These are phyloP conservation scores for Mechanitis messenoides DNA, from an alignment of 2,888 invertebrate genomes.

Conservation along the genomic window DNA sequence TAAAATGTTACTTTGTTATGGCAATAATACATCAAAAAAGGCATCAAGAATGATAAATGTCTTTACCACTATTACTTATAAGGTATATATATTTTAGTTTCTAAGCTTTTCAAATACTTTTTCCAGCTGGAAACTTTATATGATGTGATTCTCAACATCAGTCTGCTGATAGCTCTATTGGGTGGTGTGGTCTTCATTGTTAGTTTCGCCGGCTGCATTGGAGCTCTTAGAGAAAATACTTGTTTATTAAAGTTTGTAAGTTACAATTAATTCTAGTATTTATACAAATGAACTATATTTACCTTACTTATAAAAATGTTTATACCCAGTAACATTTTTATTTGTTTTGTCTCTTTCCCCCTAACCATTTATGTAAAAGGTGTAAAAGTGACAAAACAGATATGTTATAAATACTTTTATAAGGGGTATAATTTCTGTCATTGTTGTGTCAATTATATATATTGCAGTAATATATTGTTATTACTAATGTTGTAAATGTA, in stretches of 20 bases:
- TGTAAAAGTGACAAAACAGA: no score
- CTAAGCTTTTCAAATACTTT: neutral
- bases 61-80: neutral
- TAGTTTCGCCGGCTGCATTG: slow-evolving; percentile 95
- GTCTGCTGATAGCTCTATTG: slow-evolving; percentile 91
- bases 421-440: no score
- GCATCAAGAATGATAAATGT: no score
- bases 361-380: no score
- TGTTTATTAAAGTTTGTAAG: slow-evolving; percentile 93
- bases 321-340: no score
- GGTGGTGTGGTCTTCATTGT: slow-evolving; percentile 95
- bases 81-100: neutral
- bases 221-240: slow-evolving; percentile 93
- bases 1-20: no score
- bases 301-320: no score
- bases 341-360: no score
- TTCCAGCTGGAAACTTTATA: slow-evolving; percentile 86
- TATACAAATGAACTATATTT: neutral
- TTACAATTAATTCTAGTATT: neutral
- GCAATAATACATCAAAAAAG: no score
- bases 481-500: no score
- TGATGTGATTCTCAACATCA: slow-evolving; percentile 92
- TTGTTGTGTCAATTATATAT: neutral
- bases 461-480: neutral
- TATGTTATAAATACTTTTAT: no score